phyloP scores from a whole-genome alignment of 2,797 vertebrate genomes.

The Orestias chungarensis region DNA sequence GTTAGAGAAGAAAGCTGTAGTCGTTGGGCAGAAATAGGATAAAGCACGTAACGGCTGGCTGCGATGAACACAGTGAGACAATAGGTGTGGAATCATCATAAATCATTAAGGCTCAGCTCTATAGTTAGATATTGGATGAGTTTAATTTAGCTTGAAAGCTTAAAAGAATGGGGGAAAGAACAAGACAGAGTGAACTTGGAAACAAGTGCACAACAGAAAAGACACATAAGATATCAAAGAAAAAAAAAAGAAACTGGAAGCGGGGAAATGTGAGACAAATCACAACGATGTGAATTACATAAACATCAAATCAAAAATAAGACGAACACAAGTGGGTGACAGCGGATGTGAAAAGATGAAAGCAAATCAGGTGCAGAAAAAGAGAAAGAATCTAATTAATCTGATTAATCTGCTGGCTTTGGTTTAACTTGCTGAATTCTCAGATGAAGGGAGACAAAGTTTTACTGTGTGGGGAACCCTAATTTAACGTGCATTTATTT shows the following conservation, averaged over 20 bases:
- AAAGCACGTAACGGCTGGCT: no score
- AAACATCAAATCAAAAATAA: conserved; percentile 17
- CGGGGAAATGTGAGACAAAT: conserved; percentile 26
- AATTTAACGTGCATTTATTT: neutral
- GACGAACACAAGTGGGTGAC: neutral
- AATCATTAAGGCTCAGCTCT: conserved; percentile 28
- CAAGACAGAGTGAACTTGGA: neutral
- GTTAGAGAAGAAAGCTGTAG: no score
- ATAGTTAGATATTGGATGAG: conserved; percentile 16
- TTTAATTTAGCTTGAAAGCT: conserved; percentile 2
- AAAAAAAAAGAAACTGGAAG: neutral
- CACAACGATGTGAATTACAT: conserved; percentile 15
- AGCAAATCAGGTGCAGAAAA: conserved; percentile 15
- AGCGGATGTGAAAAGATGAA: neutral
- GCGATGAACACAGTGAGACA: neutral
- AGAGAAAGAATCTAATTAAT: conserved; percentile 39
- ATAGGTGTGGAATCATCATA: neutral
- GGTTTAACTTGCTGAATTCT: conserved; percentile 4
- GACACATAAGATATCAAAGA: conserved; percentile 11
- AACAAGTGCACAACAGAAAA: conserved; percentile 21
- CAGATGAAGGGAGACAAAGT: conserved; percentile 12
- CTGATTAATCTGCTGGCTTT: conserved; percentile 9
- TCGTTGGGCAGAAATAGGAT: no score
- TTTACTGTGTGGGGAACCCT: neutral
- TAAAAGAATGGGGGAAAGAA: neutral